These are phyloP conservation scores for Furcifer pardalis DNA, from an alignment of 2,797 vertebrate genomes.

Conservation along the genomic window DNA sequence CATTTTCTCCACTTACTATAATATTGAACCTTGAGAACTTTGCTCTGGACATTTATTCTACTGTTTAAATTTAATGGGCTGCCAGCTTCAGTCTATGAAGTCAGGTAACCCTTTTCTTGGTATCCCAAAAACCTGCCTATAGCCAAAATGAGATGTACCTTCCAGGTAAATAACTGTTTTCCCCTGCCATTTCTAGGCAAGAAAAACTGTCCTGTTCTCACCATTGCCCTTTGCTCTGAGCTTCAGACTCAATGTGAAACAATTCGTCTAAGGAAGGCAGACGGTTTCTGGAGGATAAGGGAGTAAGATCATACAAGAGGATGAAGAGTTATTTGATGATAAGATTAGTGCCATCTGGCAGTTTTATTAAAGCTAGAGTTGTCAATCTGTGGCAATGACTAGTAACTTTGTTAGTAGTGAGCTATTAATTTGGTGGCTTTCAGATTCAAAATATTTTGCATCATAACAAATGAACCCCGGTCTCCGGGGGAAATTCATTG, in stretches of 20 bases:
- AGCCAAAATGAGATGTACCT: neutral
- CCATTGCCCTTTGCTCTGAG: neutral
- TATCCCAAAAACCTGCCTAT: neutral
- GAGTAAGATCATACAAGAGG: constrained; percentile 12
- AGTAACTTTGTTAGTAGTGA: constrained; percentile 22
- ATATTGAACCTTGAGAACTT: neutral
- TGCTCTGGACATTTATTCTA: neutral
- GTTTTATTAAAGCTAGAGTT: constrained; percentile 11
- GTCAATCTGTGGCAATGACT: constrained; percentile 5
- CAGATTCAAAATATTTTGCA: constrained; percentile 3
- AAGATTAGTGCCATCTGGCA: constrained; percentile 19
- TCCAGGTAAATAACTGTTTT: neutral
- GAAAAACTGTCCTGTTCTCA: neutral
- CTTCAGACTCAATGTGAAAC: neutral
- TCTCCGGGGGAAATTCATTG: neutral
- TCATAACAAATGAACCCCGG: neutral
- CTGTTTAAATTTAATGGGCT: neutral
- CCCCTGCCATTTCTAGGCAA: neutral
- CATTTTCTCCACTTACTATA: neutral
- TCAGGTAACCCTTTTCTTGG: neutral
- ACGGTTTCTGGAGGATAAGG: constrained; percentile 27
- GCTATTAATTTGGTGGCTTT: constrained; percentile 10
- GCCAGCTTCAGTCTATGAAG: neutral
- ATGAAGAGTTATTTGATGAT: constrained; percentile 26
- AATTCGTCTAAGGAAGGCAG: constrained; percentile 20